phyloP scores from a whole-genome alignment of 1,140 invertebrate species.

The Conopomorpha cramerella region DNA sequence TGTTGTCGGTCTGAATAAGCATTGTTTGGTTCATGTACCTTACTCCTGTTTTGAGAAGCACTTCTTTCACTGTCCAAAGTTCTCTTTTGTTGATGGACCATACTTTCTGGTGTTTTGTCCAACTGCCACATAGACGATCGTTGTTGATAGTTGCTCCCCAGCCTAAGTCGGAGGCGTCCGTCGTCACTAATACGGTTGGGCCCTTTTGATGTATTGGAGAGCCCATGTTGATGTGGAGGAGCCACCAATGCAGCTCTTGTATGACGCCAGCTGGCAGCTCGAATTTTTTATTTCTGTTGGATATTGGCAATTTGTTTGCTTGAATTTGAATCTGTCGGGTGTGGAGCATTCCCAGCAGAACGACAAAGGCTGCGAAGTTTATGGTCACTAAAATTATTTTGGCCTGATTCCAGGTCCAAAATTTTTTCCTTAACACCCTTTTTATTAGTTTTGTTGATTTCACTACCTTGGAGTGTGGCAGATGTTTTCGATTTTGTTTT shows the following conservation, averaged over 20 bases:
- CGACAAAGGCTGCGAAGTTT: slow-evolving; percentile 54
- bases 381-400: slow-evolving; percentile 4
- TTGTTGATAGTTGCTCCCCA: slow-evolving; percentile 3
- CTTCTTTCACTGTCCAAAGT: slow-evolving; percentile 2
- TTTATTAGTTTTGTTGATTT: not conserved
- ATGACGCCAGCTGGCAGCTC: not conserved
- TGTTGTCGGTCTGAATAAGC: slow-evolving; percentile 2
- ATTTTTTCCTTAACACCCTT: not conserved
- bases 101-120: not conserved
- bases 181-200: slow-evolving; percentile 3
- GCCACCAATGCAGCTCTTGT: slow-evolving; percentile 6
- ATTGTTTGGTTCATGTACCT: not conserved
- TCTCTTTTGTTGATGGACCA: slow-evolving; percentile 3
- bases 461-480: slow-evolving; percentile 4
- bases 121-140: not conserved
- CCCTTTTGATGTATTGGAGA: not conserved
- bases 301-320: slow-evolving; percentile 9
- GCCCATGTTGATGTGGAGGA: slow-evolving; percentile 1
- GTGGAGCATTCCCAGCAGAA: slow-evolving; percentile 48
- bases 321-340: slow-evolving; percentile 11
- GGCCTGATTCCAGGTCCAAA: slow-evolving; percentile 2
- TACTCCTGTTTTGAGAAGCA: not conserved
- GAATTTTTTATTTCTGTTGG: slow-evolving; percentile 4
- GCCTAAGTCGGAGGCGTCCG: slow-evolving; percentile 2
- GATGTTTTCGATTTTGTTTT: slow-evolving; percentile 2